Percentiles rank a stretch among this genome's conserved stretches.
phyloP scores from a whole-genome alignment of 1,140 invertebrate species.

The Solenopsis invicta region DNA sequence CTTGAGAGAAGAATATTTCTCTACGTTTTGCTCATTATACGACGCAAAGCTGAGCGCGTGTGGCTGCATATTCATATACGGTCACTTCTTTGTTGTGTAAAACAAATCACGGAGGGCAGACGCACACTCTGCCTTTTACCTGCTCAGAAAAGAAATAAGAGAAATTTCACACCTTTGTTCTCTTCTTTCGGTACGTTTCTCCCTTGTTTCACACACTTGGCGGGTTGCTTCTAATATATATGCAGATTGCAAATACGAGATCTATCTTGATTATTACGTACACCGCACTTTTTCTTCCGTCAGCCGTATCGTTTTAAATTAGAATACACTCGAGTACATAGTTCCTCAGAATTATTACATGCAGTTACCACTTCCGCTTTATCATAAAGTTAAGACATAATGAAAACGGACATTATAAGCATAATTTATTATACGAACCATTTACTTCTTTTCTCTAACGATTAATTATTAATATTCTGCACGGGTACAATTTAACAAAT shows the following conservation, averaged over 20 bases:
- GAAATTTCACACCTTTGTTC: slow-evolving; percentile 43
- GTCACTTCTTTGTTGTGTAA: slow-evolving; percentile 17
- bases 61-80: slow-evolving; percentile 16
- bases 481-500: background rate
- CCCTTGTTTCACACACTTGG: background rate
- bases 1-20: background rate
- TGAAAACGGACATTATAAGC: no score
- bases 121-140: background rate
- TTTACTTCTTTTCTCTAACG: background rate
- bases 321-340: background rate
- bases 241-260: slow-evolving; percentile 63
- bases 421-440: background rate
- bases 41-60: background rate
- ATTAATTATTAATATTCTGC: background rate
- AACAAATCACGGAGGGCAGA: background rate
- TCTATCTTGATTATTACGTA: slow-evolving; percentile 10
- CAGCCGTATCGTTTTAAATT: background rate
- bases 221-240: slow-evolving; percentile 63
- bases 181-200: slow-evolving; percentile 23
- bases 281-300: background rate
- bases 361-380: background rate
- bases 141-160: slow-evolving; percentile 25
- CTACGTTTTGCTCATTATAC: background rate
- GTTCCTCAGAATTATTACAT: background rate
- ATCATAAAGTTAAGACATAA: background rate